Evolutionary conservation across 2,113 vertebrate species (phyloP).

Genomic region (Eudyptes chrysolophus): DNA sequence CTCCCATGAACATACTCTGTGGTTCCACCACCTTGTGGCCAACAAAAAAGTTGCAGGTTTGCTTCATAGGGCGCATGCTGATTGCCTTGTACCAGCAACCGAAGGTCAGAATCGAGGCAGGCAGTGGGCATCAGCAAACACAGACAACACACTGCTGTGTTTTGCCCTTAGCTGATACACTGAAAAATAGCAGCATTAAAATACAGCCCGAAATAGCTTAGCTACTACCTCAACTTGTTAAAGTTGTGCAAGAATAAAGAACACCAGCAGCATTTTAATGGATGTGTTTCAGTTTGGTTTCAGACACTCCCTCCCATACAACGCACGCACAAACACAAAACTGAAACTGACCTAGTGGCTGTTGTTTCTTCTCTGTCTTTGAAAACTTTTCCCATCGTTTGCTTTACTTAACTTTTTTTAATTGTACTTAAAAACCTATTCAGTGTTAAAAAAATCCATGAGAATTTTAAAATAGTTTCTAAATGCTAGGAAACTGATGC

Average conservation of each 20-base stretch:
- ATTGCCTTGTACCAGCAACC: neutral
- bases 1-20: neutral
- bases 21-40: neutral
- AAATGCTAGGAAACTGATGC: neutral
- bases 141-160: neutral
- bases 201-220: conserved; percentile 21
- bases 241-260: conserved; percentile 38
- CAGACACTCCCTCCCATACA: neutral
- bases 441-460: neutral
- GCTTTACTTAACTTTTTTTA: neutral
- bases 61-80: rapidly evolving
- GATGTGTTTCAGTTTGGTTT: conserved; percentile 1
- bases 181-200: conserved; percentile 31
- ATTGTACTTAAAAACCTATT: neutral
- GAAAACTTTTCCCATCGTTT: neutral
- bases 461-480: neutral
- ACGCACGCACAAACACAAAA: neutral
- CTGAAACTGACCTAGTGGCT: neutral
- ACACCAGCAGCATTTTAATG: conserved; percentile 23
- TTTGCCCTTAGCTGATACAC: neutral
- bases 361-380: neutral
- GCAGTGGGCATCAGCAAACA: neutral
- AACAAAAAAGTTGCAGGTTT: neutral
- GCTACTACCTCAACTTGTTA: conserved; percentile 12
- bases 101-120: neutral